Percentiles rank a stretch among this genome's conserved stretches.
Conservation (phyloP, 2,888 invertebrate genomes). For the Melieria omissa region DNA sequence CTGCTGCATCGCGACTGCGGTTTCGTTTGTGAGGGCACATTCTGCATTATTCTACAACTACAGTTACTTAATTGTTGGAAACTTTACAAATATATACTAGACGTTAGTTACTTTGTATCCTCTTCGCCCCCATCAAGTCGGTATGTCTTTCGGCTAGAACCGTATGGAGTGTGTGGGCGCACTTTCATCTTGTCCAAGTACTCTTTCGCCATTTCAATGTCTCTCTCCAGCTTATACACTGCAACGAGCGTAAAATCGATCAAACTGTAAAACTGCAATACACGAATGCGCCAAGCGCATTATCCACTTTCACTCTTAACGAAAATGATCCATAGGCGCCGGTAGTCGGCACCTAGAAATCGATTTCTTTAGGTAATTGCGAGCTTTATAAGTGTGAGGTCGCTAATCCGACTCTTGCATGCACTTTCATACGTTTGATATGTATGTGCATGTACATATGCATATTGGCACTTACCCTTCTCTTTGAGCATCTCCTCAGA, state of each 20-base stretch:
- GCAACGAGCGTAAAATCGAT: conserved; percentile 19
- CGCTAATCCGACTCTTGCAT: too few relatives aligned
- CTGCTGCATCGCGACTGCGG: conserved; percentile 13
- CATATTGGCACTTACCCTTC: conserved; percentile 51
- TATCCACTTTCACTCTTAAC: too few relatives aligned
- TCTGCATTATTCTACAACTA: not conserved
- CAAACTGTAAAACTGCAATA: conserved; percentile 3
- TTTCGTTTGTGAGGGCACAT: conserved; percentile 27
- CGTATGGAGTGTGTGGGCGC: conserved; percentile 25
- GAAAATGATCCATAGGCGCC: too few relatives aligned
- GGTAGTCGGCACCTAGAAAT: too few relatives aligned
- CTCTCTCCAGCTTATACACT: conserved; percentile 60
- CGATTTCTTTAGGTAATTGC: too few relatives aligned
- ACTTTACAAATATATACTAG: too few relatives aligned
- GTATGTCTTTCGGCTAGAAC: conserved; percentile 16
- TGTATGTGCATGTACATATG: not conserved
- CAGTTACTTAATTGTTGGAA: not conserved
- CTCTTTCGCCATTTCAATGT: conserved; percentile 57
- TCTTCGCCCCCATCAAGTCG: not conserved
- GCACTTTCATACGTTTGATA: not conserved
- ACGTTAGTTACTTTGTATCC: too few relatives aligned
- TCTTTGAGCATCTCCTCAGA: conserved; percentile 58
- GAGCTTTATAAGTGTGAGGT: too few relatives aligned
- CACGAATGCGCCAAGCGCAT: too few relatives aligned
- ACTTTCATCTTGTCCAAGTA: conserved; percentile 53